These are phyloP conservation scores for Agriopis leucophaearia DNA, from an alignment of 2,888 invertebrate species.

Conservation along the genomic window DNA sequence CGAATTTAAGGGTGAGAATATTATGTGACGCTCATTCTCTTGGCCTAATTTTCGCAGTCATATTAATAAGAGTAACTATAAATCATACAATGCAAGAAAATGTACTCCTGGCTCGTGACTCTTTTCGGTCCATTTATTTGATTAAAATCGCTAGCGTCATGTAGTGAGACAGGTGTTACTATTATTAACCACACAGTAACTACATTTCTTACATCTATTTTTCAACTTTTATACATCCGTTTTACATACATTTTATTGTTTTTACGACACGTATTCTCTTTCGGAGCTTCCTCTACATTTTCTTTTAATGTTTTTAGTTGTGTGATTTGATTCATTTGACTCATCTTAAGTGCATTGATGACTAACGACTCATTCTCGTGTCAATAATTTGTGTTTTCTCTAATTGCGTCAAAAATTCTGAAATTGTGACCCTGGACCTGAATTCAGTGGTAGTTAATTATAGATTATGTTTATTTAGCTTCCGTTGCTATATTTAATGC, in stretches of 20 bases:
- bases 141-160: slow-evolving; percentile 58
- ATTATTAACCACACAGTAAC: slow-evolving; percentile 10
- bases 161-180: slow-evolving; percentile 52
- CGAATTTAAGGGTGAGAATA: slow-evolving; percentile 70
- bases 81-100: slow-evolving; percentile 66
- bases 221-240: slow-evolving; percentile 36
- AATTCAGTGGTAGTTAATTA: slow-evolving; percentile 63
- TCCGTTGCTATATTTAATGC: slow-evolving; percentile 61
- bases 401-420: slow-evolving; percentile 64
- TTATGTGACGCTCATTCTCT: slow-evolving; percentile 75
- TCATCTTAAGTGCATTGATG: slow-evolving; percentile 20
- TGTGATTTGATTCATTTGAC: slow-evolving; percentile 17
- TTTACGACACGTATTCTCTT: slow-evolving; percentile 36
- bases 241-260: slow-evolving; percentile 28
- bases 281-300: slow-evolving; percentile 25
- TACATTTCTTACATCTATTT: slow-evolving; percentile 31
- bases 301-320: slow-evolving; percentile 5
- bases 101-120: slow-evolving; percentile 54
- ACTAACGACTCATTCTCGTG: slow-evolving; percentile 30
- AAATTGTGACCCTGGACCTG: slow-evolving; percentile 62
- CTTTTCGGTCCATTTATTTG: slow-evolving; percentile 55
- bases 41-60: slow-evolving; percentile 75
- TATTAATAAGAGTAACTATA: slow-evolving; percentile 75
- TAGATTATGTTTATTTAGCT: slow-evolving; percentile 69
- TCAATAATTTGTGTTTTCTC: slow-evolving; percentile 40